Conservation (phyloP, 1,140 invertebrate species). For the Drosophila sp. region DNA sequence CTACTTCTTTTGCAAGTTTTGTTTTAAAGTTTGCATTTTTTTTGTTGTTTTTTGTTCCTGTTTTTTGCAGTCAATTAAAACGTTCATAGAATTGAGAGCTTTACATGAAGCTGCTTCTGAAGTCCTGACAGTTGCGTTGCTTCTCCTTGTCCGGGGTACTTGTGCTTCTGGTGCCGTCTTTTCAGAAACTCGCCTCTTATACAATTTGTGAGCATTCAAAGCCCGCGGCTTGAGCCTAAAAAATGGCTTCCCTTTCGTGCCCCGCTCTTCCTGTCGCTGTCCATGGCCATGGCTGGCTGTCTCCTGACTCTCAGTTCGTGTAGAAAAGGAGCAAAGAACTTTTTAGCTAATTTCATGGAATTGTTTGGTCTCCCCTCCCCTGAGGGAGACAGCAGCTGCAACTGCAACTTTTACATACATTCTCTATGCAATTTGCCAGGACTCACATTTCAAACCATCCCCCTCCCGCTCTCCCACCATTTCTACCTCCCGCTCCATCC, state of each 20-base stretch:
- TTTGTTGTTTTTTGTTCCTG: not conserved
- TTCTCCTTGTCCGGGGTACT: slow-evolving; percentile 11
- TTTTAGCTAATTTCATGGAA: slow-evolving; percentile 75
- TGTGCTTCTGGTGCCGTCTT: slow-evolving; percentile 29
- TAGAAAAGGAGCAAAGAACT: slow-evolving; percentile 52
- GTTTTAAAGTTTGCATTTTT: slow-evolving; percentile 8
- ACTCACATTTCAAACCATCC: slow-evolving; percentile 60
- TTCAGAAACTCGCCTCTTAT: slow-evolving; percentile 63
- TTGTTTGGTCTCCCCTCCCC: slow-evolving; percentile 53
- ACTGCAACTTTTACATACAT: slow-evolving; percentile 76
- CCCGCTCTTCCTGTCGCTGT: not conserved
- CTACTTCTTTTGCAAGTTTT: slow-evolving; percentile 33
- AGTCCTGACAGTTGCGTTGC: slow-evolving; percentile 27
- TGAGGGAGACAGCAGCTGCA: slow-evolving; percentile 58
- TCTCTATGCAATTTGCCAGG: slow-evolving; percentile 72
- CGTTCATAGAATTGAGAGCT: slow-evolving; percentile 57
- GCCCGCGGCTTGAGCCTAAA: slow-evolving; percentile 74
- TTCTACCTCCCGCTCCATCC: not conserved
- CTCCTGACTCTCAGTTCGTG: slow-evolving; percentile 11
- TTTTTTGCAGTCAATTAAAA: slow-evolving; percentile 70
- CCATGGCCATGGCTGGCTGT: not conserved
- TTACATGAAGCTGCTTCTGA: slow-evolving; percentile 50
- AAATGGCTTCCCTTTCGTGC: slow-evolving; percentile 51
- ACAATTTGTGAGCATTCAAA: slow-evolving; percentile 73
- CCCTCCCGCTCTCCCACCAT: slow-evolving; percentile 4